A percentile compares a stretch with the other conserved stretches of the same genome.
These are phyloP conservation scores for Ctena decussata DNA, from an alignment of 2,888 invertebrate genomes.

Conservation along the genomic window DNA sequence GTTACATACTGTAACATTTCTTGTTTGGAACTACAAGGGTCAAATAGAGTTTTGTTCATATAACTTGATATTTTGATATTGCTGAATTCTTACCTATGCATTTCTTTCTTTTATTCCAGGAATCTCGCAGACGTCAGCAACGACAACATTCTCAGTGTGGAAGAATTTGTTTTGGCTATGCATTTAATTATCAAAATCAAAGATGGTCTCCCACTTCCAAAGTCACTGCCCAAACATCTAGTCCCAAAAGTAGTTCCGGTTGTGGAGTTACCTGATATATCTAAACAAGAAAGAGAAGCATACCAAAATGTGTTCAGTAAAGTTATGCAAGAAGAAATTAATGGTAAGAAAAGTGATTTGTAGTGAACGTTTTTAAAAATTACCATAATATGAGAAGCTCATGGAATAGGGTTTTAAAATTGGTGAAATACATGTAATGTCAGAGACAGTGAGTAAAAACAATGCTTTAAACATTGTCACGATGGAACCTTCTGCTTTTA, in stretches of 20 bases:
- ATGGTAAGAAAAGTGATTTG: conserved; percentile 73
- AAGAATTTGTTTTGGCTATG: conserved; percentile 85
- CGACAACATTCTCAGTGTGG: conserved; percentile 84
- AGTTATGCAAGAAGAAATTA: conserved; percentile 70
- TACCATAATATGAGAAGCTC: too few relatives aligned
- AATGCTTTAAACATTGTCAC: too few relatives aligned
- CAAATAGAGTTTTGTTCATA: too few relatives aligned
- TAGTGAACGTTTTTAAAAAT: too few relatives aligned
- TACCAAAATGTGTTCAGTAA: conserved; percentile 78
- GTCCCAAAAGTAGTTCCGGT: conserved; percentile 62
- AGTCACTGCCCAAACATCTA: conserved; percentile 90
- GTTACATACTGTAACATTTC: too few relatives aligned
- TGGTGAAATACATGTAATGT: too few relatives aligned
- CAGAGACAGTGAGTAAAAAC: too few relatives aligned
- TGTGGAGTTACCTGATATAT: conserved; percentile 64
- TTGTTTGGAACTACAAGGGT: too few relatives aligned
- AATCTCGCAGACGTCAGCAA: conserved; percentile 84
- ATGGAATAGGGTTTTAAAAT: too few relatives aligned
- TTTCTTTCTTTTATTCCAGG: conserved; percentile 73
- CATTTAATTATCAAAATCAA: conserved; percentile 90
- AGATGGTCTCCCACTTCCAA: conserved; percentile 95
- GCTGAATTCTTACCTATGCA: too few relatives aligned
- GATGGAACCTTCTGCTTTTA: too few relatives aligned
- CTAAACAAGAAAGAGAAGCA: conserved; percentile 72
- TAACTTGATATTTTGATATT: too few relatives aligned